phyloP scores from a whole-genome alignment of 2,888 invertebrate genomes.

The Hyalella azteca region DNA sequence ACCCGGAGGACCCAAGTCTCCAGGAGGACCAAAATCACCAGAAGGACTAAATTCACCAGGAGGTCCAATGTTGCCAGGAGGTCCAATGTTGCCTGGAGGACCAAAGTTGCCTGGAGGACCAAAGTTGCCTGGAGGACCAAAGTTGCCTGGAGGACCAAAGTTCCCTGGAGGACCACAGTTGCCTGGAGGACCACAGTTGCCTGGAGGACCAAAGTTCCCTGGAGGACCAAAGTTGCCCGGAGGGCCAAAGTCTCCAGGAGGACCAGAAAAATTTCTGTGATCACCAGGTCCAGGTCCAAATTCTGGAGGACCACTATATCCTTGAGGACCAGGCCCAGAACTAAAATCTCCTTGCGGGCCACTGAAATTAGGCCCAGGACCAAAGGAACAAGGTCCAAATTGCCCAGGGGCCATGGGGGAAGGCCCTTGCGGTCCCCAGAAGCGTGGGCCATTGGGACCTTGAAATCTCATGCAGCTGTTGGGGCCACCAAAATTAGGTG shows the following conservation, averaged over 20 bases:
- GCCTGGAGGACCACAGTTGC: neutral
- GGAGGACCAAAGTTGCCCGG: neutral
- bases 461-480: neutral
- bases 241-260: neutral
- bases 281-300: neutral
- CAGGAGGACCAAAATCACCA: neutral
- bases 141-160: neutral
- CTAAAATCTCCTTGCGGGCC: neutral
- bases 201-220: neutral
- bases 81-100: neutral
- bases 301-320: neutral
- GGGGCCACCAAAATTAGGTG: neutral
- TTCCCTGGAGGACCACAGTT: neutral
- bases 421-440: neutral
- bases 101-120: neutral
- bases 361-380: too few relatives aligned
- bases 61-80: constrained; percentile 4
- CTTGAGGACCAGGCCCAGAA: neutral
- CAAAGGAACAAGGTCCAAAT: too few relatives aligned
- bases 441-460: neutral
- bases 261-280: too few relatives aligned
- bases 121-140: neutral
- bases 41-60: neutral
- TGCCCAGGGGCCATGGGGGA: neutral
- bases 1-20: neutral